These are phyloP conservation scores for Ophraella communa DNA, from an alignment of 2,888 invertebrate species.

Conservation along the genomic window DNA sequence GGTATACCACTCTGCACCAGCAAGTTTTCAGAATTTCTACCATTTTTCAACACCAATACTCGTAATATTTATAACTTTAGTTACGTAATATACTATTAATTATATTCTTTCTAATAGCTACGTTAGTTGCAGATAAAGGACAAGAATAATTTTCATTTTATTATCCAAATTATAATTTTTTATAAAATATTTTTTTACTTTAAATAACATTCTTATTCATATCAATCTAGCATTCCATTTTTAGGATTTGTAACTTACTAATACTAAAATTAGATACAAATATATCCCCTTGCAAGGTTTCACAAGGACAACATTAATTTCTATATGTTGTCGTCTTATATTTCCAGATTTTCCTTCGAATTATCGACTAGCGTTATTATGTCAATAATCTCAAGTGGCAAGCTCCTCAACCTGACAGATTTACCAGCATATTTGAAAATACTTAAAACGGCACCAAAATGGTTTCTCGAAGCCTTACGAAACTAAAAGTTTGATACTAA, in stretches of 20 bases:
- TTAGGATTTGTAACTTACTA: not conserved
- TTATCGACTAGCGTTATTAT: slow-evolving; percentile 23
- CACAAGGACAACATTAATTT: slow-evolving; percentile 21
- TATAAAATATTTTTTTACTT: too few species aligned
- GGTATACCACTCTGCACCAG: too few species aligned
- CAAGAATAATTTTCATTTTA: too few species aligned
- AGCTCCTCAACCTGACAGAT: slow-evolving; percentile 34
- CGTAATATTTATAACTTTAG: too few species aligned
- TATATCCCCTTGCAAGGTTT: slow-evolving; percentile 5
- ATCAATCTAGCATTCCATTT: not conserved
- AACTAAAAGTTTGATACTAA: slow-evolving; percentile 55
- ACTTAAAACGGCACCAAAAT: slow-evolving; percentile 51
- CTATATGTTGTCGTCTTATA: slow-evolving; percentile 16
- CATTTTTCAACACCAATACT: too few species aligned
- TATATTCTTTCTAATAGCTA: too few species aligned
- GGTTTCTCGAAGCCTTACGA: slow-evolving; percentile 57
- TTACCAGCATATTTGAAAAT: slow-evolving; percentile 34
- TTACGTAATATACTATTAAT: too few species aligned
- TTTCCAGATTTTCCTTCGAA: slow-evolving; percentile 26
- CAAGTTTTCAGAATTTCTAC: too few species aligned
- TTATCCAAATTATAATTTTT: too few species aligned
- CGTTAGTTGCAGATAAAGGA: too few species aligned
- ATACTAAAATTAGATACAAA: not conserved
- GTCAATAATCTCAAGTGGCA: slow-evolving; percentile 35
- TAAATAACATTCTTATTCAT: too few species aligned